Conservation (phyloP, 2,113 vertebrate genomes). For the human (Homo sapiens) region GRCh38 chr7:140147501-140148000, state of each 20-base stretch:
- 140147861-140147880: conserved; percentile 18
- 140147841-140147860: neutral
- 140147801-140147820: neutral
- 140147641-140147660: neutral
- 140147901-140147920: neutral
- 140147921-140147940: neutral
- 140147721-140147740: neutral
- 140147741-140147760: neutral
- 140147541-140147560: neutral
- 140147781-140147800: too few relatives aligned
- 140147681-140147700: neutral
- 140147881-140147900: neutral
- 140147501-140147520: neutral
- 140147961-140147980: neutral
- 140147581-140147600: neutral
- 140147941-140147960: neutral
- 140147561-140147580: neutral
- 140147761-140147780: neutral
- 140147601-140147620: neutral
- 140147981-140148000: neutral
- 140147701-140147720: neutral
- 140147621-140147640: neutral
- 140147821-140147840: neutral
- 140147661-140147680: neutral
- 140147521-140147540: neutral